phyloP scores from a whole-genome alignment of 1,140 invertebrate species.

The Hyles euphorbiae region DNA sequence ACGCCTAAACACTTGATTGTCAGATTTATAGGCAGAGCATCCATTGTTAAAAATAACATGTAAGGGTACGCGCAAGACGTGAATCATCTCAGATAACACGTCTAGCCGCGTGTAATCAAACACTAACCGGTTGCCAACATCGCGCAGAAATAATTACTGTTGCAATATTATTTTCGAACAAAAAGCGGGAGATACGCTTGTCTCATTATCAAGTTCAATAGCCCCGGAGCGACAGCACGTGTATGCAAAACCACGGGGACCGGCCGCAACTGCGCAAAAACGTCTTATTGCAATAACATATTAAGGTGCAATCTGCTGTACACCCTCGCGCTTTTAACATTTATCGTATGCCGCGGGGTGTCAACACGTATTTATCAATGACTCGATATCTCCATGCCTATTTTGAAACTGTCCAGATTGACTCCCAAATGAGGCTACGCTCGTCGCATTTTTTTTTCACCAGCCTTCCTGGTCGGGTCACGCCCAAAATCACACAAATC shows the following conservation, averaged over 20 bases:
- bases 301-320: constrained; percentile 62
- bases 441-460: constrained; percentile 19
- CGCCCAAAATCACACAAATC: constrained; percentile 6
- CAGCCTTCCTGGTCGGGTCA: constrained; percentile 27
- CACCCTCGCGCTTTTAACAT: constrained; percentile 35
- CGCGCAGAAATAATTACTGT: constrained; percentile 51
- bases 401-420: constrained; percentile 34
- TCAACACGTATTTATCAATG: constrained; percentile 67
- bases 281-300: constrained; percentile 44
- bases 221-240: constrained; percentile 67
- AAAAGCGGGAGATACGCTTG: constrained; percentile 56
- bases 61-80: constrained; percentile 1
- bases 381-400: constrained; percentile 41
- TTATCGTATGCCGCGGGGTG: constrained; percentile 56
- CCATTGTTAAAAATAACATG: too few species aligned
- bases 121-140: constrained; percentile 27
- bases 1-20: too few species aligned
- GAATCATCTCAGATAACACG: constrained; percentile 27
- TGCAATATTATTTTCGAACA: constrained; percentile 52
- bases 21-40: too few species aligned
- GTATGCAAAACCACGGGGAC: constrained; percentile 66
- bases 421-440: constrained; percentile 40
- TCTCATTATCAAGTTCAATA: constrained; percentile 74
- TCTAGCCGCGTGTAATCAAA: constrained; percentile 9
- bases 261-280: constrained; percentile 48